phyloP scores from a whole-genome alignment of 2,113 vertebrate genomes.

The Origma solitaria region DNA sequence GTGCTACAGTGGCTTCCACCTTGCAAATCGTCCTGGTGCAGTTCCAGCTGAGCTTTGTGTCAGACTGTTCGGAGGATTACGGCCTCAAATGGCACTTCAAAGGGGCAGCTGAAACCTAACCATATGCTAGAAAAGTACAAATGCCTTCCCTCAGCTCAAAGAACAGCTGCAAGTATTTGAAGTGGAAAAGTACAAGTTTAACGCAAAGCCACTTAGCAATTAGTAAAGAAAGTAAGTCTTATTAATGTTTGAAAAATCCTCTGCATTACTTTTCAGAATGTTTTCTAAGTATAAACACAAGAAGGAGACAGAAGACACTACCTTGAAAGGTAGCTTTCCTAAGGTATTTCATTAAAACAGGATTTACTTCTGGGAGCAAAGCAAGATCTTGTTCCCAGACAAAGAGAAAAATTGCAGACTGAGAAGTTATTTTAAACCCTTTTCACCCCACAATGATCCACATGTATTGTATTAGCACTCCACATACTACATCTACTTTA shows the following conservation, averaged over 20 bases:
- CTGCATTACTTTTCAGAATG: background rate
- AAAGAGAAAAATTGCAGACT: background rate
- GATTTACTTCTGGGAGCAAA: constrained; percentile 8
- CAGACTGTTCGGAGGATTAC: background rate
- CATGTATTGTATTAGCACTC: background rate
- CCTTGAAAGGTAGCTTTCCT: background rate
- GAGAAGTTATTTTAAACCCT: background rate
- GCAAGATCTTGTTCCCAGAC: background rate
- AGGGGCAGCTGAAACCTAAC: background rate
- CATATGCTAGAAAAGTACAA: background rate
- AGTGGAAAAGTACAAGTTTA: background rate
- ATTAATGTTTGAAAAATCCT: background rate
- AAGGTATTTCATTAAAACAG: background rate
- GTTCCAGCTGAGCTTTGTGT: background rate
- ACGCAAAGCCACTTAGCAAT: background rate
- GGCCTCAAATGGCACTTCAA: background rate
- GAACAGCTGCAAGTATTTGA: background rate
- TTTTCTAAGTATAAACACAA: background rate
- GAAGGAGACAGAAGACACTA: background rate
- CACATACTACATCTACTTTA: background rate
- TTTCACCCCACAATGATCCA: background rate
- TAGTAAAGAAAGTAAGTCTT: background rate
- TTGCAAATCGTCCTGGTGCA: background rate
- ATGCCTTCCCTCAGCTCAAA: background rate
- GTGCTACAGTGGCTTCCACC: background rate